A percentile compares a stretch with the other conserved stretches of the same genome.
These are phyloP conservation scores for Cantharis rufa DNA, from an alignment of 2,888 invertebrate genomes.

Conservation along the genomic window DNA sequence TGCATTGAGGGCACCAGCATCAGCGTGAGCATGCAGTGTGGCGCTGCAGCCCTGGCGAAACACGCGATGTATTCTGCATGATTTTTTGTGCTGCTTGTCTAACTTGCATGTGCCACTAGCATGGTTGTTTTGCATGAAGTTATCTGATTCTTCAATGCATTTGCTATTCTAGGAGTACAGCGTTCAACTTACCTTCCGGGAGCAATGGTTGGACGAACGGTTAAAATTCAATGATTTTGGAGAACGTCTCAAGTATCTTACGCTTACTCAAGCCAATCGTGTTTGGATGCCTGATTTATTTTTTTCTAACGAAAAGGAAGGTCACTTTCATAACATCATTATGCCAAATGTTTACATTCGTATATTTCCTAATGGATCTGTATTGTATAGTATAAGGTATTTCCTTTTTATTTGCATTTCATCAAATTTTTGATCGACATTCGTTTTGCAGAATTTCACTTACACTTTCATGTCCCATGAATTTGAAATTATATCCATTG, in stretches of 20 bases:
- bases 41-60: conserved; percentile 46
- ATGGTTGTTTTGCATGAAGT: conserved; percentile 20
- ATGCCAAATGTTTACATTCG: conserved; percentile 98
- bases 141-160: conserved; percentile 24
- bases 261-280: conserved; percentile 90
- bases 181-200: conserved; percentile 95
- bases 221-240: conserved; percentile 86
- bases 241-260: conserved; percentile 88
- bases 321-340: conserved; percentile 96
- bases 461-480: conserved; percentile 96
- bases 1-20: conserved; percentile 57
- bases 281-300: conserved; percentile 99
- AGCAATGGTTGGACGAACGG: conserved; percentile 95
- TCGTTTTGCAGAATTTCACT: conserved; percentile 79
- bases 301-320: conserved; percentile 97
- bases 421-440: conserved; percentile 10
- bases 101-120: conserved; percentile 35
- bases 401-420: neutral
- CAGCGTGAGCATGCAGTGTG: conserved; percentile 52
- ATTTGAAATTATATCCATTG: conserved; percentile 93
- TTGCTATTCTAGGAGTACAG: conserved; percentile 87
- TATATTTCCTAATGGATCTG: conserved; percentile 92
- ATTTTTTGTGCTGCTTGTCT: conserved; percentile 21
- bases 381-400: conserved; percentile 91
- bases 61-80: conserved; percentile 39